A percentile compares a stretch with the other conserved stretches of the same genome.
phyloP scores from a whole-genome alignment of 2,888 invertebrate genomes.

The Drosophila fungiperda region DNA sequence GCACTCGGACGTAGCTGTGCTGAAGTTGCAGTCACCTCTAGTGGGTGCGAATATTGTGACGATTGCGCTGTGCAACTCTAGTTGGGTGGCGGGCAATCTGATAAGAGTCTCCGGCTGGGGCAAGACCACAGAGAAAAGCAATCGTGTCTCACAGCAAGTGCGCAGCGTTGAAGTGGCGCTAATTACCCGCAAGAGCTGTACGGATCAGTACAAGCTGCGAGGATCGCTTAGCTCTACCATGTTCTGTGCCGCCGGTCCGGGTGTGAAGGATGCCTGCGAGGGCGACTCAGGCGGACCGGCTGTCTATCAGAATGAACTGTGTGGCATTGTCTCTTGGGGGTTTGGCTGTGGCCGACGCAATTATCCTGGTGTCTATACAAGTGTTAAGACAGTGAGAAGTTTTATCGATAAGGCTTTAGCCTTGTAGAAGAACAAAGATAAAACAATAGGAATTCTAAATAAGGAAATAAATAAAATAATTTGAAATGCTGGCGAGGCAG shows the following conservation, averaged over 20 bases:
- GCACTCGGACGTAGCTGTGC: constrained; percentile 78
- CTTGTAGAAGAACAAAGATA: constrained; percentile 30
- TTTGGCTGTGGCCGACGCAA: constrained; percentile 85
- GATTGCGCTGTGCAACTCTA: constrained; percentile 70
- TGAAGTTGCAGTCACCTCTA: constrained; percentile 66
- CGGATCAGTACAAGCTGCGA: constrained; percentile 49
- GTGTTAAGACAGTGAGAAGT: constrained; percentile 85
- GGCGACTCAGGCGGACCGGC: constrained; percentile 84
- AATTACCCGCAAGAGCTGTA: constrained; percentile 65
- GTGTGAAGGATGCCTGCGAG: constrained; percentile 76
- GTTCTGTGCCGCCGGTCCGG: constrained; percentile 79
- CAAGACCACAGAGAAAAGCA: constrained; percentile 52
- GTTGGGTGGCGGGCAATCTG: constrained; percentile 54
- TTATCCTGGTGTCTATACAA: constrained; percentile 91
- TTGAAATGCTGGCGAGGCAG: neutral
- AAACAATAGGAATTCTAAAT: neutral
- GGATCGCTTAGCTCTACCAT: constrained; percentile 70
- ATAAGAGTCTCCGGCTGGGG: constrained; percentile 82
- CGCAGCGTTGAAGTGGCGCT: constrained; percentile 71
- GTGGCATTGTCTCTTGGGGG: constrained; percentile 90
- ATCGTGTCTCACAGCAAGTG: constrained; percentile 65
- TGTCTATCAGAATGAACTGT: constrained; percentile 70
- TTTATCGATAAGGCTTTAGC: constrained; percentile 71
- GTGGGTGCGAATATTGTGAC: constrained; percentile 67
- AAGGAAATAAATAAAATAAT: neutral